These are phyloP conservation scores for Hylaea fasciaria DNA, from an alignment of 2,888 invertebrate genomes.

Conservation along the genomic window DNA sequence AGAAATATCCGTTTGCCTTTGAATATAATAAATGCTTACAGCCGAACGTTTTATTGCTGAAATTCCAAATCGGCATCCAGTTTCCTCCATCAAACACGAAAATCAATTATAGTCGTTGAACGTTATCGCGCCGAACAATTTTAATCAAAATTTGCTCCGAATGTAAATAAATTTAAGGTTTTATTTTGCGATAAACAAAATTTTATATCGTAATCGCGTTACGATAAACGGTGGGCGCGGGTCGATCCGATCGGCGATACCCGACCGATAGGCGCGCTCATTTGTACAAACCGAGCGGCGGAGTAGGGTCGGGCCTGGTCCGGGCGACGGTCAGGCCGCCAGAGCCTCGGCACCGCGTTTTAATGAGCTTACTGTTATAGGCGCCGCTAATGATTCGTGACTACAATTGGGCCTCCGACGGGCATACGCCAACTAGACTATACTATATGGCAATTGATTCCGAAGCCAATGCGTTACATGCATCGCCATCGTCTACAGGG, in stretches of 20 bases:
- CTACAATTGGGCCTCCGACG: constrained; percentile 5
- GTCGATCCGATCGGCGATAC: constrained; percentile 15
- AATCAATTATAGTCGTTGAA: constrained; percentile 39
- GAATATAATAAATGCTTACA: constrained; percentile 16
- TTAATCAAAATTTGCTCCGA: constrained; percentile 40
- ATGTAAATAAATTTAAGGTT: constrained; percentile 38
- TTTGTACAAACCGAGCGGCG: constrained; percentile 6
- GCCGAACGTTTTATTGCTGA: constrained; percentile 18
- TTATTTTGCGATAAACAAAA: constrained; percentile 40
- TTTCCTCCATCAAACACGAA: constrained; percentile 34
- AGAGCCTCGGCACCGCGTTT: constrained; percentile 3
- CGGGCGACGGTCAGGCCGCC: constrained; percentile 1
- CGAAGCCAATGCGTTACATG: background rate
- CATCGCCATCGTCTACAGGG: too few species aligned
- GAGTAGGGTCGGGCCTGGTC: constrained; percentile 5
- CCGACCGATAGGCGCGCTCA: constrained; percentile 5
- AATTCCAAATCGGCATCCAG: constrained; percentile 12
- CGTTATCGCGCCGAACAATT: constrained; percentile 41
- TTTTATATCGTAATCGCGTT: constrained; percentile 36
- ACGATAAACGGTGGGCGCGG: constrained; percentile 28
- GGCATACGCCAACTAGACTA: background rate
- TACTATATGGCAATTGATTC: background rate
- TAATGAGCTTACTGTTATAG: constrained; percentile 24
- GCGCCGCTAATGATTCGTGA: constrained; percentile 22
- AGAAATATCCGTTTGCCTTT: constrained; percentile 12